Percentiles rank a stretch among this genome's conserved stretches.
Conservation (phyloP, 2,113 vertebrate species). For the Chrysemys picta region DNA sequence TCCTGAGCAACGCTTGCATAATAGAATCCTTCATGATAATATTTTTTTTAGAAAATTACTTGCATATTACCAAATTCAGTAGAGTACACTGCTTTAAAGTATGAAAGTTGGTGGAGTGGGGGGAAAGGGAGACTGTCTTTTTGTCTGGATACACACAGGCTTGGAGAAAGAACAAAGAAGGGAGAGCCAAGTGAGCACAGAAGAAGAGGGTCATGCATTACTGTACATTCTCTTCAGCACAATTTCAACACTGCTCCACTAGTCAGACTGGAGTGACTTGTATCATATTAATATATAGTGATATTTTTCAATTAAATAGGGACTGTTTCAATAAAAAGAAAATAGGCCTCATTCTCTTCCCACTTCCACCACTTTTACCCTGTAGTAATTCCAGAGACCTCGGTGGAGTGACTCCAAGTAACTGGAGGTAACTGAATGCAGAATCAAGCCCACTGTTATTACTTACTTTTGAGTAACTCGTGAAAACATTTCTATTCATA, state of each 20-base stretch:
- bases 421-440: background rate
- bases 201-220: background rate
- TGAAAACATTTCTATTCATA: background rate
- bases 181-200: background rate
- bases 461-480: background rate
- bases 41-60: background rate
- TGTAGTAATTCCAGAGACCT: background rate
- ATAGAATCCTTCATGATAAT: slow-evolving; percentile 37
- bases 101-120: too few relatives aligned
- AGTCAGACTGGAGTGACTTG: background rate
- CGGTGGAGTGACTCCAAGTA: background rate
- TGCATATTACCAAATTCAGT: too few relatives aligned
- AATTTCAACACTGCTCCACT: background rate
- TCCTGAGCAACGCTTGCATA: slow-evolving; percentile 33
- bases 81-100: too few relatives aligned
- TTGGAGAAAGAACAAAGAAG: background rate
- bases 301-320: background rate
- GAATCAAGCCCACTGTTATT: background rate
- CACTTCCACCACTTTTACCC: background rate
- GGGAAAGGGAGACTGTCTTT: too few relatives aligned
- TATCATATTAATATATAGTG: background rate
- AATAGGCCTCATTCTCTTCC: background rate
- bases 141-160: background rate
- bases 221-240: background rate
- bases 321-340: slow-evolving; percentile 18